A percentile compares a stretch with the other conserved stretches of the same genome.
These are phyloP conservation scores for Clarias macrocephalus DNA, from an alignment of 2,113 vertebrate species.

Conservation along the genomic window DNA sequence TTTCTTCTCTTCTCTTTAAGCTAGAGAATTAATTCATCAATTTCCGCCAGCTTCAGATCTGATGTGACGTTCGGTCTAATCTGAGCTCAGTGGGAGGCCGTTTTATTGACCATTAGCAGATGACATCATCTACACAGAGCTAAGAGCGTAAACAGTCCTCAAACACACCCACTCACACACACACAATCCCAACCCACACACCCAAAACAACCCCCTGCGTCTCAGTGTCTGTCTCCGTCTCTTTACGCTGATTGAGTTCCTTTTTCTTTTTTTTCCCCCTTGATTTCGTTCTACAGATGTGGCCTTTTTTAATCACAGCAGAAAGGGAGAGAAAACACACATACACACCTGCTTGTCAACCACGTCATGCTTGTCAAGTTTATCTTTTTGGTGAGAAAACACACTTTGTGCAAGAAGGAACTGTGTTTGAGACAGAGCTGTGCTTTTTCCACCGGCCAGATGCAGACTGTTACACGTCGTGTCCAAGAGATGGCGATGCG, in stretches of 20 bases:
- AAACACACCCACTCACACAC: not conserved
- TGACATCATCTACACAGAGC: constrained; percentile 22
- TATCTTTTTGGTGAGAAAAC: not conserved
- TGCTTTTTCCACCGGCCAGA: not conserved
- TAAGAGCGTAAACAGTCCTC: constrained; percentile 6
- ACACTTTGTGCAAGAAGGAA: not conserved
- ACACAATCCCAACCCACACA: not conserved
- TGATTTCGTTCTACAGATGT: not conserved
- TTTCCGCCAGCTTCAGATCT: constrained; percentile 24
- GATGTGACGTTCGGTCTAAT: constrained; percentile 43
- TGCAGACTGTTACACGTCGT: not conserved
- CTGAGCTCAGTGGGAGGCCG: constrained; percentile 30
- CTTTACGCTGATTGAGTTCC: not conserved
- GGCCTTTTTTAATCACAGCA: not conserved
- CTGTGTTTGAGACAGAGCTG: no score
- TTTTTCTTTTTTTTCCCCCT: not conserved
- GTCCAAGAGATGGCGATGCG: constrained; percentile 43
- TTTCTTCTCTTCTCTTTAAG: not conserved
- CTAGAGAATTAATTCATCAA: constrained; percentile 3
- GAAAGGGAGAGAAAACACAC: no score
- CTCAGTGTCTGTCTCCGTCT: constrained; percentile 3
- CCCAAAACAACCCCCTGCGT: not conserved
- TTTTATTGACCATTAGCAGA: constrained; percentile 45
- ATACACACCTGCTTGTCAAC: not conserved
- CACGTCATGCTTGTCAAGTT: not conserved